Evolutionary conservation across 2,797 vertebrate species (phyloP).

Genomic region (Sebastes oblongus): DNA sequence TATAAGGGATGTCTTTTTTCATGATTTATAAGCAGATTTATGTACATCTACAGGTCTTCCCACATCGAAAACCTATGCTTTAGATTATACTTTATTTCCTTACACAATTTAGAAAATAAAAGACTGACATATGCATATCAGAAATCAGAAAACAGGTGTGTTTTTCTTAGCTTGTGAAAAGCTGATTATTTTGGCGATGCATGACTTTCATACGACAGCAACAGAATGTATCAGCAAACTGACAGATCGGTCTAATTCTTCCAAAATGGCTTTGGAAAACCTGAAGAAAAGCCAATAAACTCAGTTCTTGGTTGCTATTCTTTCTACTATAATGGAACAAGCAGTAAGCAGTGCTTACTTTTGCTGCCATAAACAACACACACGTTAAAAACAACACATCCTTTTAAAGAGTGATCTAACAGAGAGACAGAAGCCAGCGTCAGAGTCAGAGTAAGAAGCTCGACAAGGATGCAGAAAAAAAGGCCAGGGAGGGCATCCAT

Average conservation of each 20-base stretch:
- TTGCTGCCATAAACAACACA: background rate
- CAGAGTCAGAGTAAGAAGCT: constrained; percentile 45
- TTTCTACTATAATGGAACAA: background rate
- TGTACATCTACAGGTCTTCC: background rate
- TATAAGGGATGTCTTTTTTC: background rate
- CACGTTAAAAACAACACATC: constrained; percentile 26
- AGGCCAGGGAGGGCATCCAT: background rate
- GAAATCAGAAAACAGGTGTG: background rate
- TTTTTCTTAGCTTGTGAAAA: background rate
- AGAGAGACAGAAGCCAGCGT: constrained; percentile 24
- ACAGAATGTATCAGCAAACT: background rate
- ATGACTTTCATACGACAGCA: background rate
- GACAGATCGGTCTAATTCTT: background rate
- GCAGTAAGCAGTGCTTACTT: background rate
- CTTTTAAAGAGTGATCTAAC: constrained; percentile 15
- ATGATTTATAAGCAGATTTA: background rate
- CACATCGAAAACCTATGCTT: rapidly evolving
- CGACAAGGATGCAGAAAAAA: background rate
- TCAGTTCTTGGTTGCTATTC: background rate
- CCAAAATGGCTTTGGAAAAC: background rate
- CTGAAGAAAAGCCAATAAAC: background rate
- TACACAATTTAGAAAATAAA: background rate
- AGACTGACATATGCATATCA: background rate
- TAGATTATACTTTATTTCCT: background rate
- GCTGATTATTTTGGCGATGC: background rate